Conservation (phyloP, 2,113 vertebrate species). For the Oreochromis niloticus region DNA sequence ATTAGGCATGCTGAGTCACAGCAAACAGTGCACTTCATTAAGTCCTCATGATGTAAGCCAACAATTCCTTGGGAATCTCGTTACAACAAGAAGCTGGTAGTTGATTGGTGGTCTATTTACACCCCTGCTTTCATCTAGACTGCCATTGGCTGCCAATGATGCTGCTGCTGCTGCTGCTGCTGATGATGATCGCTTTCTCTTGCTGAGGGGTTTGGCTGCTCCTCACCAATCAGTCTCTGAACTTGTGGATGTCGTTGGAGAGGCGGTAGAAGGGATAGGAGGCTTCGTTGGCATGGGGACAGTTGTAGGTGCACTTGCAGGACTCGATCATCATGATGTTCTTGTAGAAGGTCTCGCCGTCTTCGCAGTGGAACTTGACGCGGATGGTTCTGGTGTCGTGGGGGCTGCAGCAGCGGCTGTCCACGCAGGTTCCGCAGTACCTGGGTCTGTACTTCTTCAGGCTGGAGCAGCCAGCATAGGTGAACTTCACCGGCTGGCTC, state of each 20-base stretch:
- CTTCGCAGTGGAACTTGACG: constrained; percentile 91
- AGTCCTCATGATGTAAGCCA: constrained; percentile 73
- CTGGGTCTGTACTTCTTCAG: constrained; percentile 93
- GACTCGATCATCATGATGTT: constrained; percentile 98
- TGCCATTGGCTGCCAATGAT: constrained; percentile 49
- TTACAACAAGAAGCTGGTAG: constrained; percentile 71
- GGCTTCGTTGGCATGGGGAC: constrained; percentile 82
- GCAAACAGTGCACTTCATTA: constrained; percentile 83
- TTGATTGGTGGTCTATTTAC: constrained; percentile 55
- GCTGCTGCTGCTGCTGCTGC: background rate
- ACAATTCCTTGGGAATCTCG: constrained; percentile 80
- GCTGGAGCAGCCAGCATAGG: constrained; percentile 89
- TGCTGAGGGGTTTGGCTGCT: constrained; percentile 7
- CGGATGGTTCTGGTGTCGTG: constrained; percentile 92
- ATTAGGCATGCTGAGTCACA: constrained; percentile 78
- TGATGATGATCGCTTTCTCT: constrained; percentile 1
- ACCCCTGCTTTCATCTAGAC: constrained; percentile 45
- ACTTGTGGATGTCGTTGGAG: constrained; percentile 98
- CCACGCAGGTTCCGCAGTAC: constrained; percentile 92
- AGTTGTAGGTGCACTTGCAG: constrained; percentile 94
- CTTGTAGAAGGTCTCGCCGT: constrained; percentile 93
- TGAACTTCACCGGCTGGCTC: constrained; percentile 79
- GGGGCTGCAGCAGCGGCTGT: constrained; percentile 92
- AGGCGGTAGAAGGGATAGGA: constrained; percentile 93
- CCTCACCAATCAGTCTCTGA: constrained; percentile 83